Base-by-base conservation (phyloP, 2,113 vertebrate species). In the Nannospalax galili region DNA sequence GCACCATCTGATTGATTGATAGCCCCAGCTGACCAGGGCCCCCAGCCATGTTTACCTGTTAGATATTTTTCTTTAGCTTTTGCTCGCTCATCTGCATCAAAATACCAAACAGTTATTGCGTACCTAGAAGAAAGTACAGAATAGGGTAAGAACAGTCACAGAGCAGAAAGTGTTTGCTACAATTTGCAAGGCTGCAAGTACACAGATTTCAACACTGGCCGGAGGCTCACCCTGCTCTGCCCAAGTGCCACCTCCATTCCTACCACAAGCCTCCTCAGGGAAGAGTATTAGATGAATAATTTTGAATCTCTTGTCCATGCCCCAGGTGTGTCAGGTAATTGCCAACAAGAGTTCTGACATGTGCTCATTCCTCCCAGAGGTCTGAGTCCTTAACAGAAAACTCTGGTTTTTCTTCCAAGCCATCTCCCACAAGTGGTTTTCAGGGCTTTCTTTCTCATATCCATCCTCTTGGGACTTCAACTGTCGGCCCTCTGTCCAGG, bases 71-170 rank as follows among this genome's bases (percentile, higher is more conserved):
- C 99, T 99, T 99, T 99, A 97, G 99, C 99, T 97, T 99, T 98
- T 78, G 99, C 99, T 98, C 99, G 98, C 98, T 99, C 99, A 94
- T 99, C 99, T 98, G 99, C 99, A 96, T 99, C 99, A 98, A 99
- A 99, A 99, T 99, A 99, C 99, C 99, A 99, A 95, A 99, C 99
- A 19, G 99, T 99, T 98, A 99, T 99, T 98, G 99, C 99, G 99
- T 99, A 99, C 99, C 99, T 99, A 97, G 77, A 96, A 95, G 97
- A 95, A 98, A 95, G 69, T 91, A 80, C 62, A 97, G 85, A 95
- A 97, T 4, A 92, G 84, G 64, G 40, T 95, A n/a, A 97, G 96
- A 90, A 96, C 11, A 74, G 67, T 84, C 84, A 64, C 82, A n/a
- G 64, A 37, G 90, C 40, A 42, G 56, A 17, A 35, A 45, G 72